Evolutionary conservation across 2,797 vertebrate genomes (phyloP).

Genomic region (Anguilla obscura): DNA sequence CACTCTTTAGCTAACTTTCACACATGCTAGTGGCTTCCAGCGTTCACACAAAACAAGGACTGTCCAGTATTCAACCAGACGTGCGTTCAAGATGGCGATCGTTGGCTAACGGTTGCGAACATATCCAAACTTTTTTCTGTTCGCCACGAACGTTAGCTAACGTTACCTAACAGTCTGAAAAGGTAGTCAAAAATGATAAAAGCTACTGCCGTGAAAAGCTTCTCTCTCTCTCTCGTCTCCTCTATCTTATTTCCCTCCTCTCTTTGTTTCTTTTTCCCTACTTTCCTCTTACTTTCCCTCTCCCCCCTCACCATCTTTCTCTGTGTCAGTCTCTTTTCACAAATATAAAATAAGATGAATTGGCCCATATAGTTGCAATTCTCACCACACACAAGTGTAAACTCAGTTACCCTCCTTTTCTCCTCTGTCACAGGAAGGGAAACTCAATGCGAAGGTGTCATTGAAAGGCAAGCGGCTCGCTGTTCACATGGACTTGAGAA

Average conservation of each 20-base stretch:
- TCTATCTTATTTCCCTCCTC: too few relatives aligned
- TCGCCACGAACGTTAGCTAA: too few relatives aligned
- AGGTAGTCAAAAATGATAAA: too few relatives aligned
- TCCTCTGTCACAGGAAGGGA: constrained; percentile 66
- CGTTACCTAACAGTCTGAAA: too few relatives aligned
- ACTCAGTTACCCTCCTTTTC: background rate
- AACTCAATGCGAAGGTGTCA: constrained; percentile 81
- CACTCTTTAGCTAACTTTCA: background rate
- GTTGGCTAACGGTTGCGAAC: too few relatives aligned
- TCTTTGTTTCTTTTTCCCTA: too few relatives aligned
- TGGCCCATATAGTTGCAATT: background rate
- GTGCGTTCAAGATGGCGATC: too few relatives aligned
- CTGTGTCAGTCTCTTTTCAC: background rate
- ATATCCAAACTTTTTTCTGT: too few relatives aligned
- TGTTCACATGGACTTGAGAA: constrained; percentile 82
- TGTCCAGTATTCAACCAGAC: background rate
- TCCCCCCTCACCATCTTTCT: too few relatives aligned
- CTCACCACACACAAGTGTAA: background rate
- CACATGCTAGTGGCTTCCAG: background rate
- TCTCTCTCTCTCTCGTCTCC: background rate
- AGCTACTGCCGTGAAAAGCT: background rate
- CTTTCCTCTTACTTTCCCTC: too few relatives aligned
- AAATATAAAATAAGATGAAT: background rate
- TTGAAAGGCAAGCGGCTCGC: constrained; percentile 83
- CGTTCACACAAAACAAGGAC: background rate